Base-by-base conservation (phyloP, 1,140 invertebrate species). In the Calephelis virginiensis region DNA sequence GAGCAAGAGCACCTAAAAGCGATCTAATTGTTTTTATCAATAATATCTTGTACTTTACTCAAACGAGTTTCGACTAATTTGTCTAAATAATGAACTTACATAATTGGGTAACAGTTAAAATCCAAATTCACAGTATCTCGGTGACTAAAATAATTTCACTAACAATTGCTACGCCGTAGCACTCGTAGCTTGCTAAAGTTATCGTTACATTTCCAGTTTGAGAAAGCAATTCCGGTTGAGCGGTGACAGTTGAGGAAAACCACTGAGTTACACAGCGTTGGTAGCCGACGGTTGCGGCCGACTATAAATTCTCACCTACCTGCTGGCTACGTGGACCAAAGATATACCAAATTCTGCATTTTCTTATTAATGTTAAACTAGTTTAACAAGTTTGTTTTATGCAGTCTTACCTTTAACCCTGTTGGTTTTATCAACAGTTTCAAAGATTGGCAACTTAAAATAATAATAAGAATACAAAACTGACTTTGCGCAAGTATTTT, bases 341-440 rank as follows among this genome's bases (percentile, higher is more conserved):
- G 53, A 59, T 12, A 59, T 59, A 59, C 53, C 53, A 37, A 59
- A 59, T 59, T 59, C 53, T 59, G 37, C 53, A 59, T 59, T 59
- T 59, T 59, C 53, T 59, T 12, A 38, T 37, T n/a, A 59, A 59
- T 4, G 37, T 17, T n/a, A 56, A 56, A 6, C 37, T n/a, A 3
- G 5, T 59, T 59, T 17, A 53, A 17, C 8, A 8, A 17, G 0
- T 53, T 53, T 17, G 9, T 13, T 53, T 17, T 49, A 13, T 49
- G 48, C 28, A 28, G 2, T 28, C 28, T 28, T 28, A 28, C 5
- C 3, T 28, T 28, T 28, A 28, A 28, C 2, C 28, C 28, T 28
- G 28, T 28, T 4, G 28, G 28, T 28, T 28, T 0, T 3, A 3
- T 28, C 28, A 49, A 49, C 13, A 46, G 11, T 46, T 46, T 46